Evolutionary conservation across 2,888 invertebrate species (phyloP).

Genomic region (Schizaphis graminum): DNA sequence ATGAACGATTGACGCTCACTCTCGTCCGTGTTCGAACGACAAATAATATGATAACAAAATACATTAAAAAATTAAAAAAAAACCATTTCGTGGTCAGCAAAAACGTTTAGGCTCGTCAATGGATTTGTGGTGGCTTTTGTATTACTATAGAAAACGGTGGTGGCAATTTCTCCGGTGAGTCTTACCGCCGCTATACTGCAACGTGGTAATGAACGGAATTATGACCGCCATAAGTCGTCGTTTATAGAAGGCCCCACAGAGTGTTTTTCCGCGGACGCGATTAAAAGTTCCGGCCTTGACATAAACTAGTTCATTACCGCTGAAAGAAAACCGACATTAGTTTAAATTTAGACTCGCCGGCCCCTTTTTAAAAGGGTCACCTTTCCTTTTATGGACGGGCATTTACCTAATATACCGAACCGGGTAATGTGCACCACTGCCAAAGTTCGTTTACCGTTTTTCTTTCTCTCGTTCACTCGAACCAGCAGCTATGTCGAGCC

Average conservation of each 20-base stretch:
- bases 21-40: neutral
- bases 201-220: slow-evolving; percentile 59
- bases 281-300: slow-evolving; percentile 63
- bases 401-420: slow-evolving; percentile 54
- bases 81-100: neutral
- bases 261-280: slow-evolving; percentile 60
- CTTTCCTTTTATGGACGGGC: slow-evolving; percentile 53
- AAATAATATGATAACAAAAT: neutral
- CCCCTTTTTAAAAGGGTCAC: slow-evolving; percentile 36
- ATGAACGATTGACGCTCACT: neutral
- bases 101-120: neutral
- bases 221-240: slow-evolving; percentile 62
- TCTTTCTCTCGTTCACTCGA: neutral
- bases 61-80: neutral
- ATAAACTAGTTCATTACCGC: slow-evolving; percentile 65
- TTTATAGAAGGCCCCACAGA: slow-evolving; percentile 46
- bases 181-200: neutral
- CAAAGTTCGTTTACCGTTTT: slow-evolving; percentile 56
- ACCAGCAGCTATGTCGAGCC: neutral
- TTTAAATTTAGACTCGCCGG: slow-evolving; percentile 49
- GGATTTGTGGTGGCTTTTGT: neutral
- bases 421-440: slow-evolving; percentile 24
- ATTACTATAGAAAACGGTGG: neutral
- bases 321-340: slow-evolving; percentile 65
- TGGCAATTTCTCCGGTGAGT: neutral